phyloP scores from a whole-genome alignment of 2,113 vertebrate species.

The Sceloporus tristichus region DNA sequence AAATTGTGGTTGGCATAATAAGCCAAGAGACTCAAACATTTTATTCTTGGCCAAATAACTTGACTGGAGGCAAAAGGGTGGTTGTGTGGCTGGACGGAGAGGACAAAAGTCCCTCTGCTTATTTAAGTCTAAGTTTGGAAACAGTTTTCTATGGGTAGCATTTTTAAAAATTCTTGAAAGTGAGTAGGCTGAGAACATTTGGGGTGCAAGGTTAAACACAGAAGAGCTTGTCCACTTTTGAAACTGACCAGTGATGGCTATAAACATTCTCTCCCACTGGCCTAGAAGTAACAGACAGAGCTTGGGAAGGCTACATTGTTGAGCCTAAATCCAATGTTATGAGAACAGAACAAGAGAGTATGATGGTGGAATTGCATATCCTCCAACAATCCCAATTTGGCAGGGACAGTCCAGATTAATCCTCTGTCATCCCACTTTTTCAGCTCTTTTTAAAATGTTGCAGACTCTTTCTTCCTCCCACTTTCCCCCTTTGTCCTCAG shows the following conservation, averaged over 20 bases:
- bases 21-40: slow-evolving; percentile 30
- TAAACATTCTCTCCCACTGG: not conserved
- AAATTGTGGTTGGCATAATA: slow-evolving; percentile 40
- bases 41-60: slow-evolving; percentile 6
- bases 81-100: no score
- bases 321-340: no score
- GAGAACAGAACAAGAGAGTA: no score
- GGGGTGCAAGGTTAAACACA: not conserved
- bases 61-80: slow-evolving; percentile 12
- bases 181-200: not conserved
- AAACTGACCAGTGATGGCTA: not conserved
- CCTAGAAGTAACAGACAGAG: no score
- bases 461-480: no score
- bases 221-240: not conserved
- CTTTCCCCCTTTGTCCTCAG: no score
- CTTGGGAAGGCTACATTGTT: no score
- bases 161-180: not conserved
- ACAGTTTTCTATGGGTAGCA: not conserved
- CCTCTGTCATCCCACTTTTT: no score
- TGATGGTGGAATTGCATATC: no score
- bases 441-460: no score
- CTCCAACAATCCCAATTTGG: no score
- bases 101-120: not conserved
- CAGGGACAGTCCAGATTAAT: no score
- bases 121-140: slow-evolving; percentile 2